Base-by-base conservation (phyloP, 2,797 vertebrate genomes). In the Syndactyla subalaris region DNA sequence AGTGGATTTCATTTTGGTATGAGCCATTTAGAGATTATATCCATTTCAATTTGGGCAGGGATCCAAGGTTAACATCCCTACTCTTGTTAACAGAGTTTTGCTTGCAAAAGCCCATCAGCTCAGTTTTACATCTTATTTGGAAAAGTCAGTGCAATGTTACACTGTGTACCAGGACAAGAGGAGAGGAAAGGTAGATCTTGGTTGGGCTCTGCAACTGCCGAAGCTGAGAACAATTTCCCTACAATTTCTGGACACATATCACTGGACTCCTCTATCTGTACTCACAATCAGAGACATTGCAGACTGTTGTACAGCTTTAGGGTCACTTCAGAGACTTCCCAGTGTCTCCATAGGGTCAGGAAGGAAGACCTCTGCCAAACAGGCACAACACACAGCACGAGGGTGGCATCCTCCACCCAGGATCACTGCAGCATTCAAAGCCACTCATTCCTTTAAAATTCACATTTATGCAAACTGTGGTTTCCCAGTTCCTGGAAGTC, bases 11-110 rank as follows among this genome's bases (percentile, higher is more conserved):
- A 89, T 95, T 92, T 91, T 72, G 73, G 75, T 85, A 84, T 63
- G 46, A 95, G 95, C 93, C 93, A 93, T 91, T 96, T 93, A 90
- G 94, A 94, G 63, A 96, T 94, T 96, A 92, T 43, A 95, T 89
- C 91, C 93, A 92, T 90, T 96, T 83, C 91, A 92, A 21, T 94
- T 95, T 59, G 89, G 95, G 93, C 93, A 96, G 81, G 51, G 29
- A 91, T 94, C 95, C 93, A 97, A 95, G 81, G 91, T 94, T 94
- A 94, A 94, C 91, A 62, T 93, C 87, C 58, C 61, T 51, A 65
- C 58, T 85, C 91, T 41, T 66, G 86, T 91, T 96, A 93, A 91
- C 84, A 83, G 77, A 87, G 90, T 72, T 89, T 92, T 80, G 74
- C 86, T 63, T 55, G 24, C 65, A 93, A 46, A 96, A 95, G 54